Conservation (phyloP, 2,888 invertebrate species). For the Limnephilus lunatus region DNA sequence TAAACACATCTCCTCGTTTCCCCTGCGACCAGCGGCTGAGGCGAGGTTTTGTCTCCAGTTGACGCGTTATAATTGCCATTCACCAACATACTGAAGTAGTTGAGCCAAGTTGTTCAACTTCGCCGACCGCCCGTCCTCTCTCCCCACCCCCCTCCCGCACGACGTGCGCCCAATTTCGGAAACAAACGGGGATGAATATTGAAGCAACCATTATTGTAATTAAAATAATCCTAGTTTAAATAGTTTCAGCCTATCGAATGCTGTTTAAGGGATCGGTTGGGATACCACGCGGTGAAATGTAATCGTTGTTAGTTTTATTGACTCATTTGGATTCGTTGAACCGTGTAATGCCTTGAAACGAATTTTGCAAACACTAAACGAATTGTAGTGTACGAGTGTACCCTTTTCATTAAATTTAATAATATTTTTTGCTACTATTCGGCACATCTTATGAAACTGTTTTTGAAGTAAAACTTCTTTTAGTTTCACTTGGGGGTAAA, state of each 20-base stretch:
- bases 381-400: not conserved
- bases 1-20: not conserved
- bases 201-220: slow-evolving; percentile 46
- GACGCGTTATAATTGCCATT: slow-evolving; percentile 39
- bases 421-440: not conserved
- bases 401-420: not conserved
- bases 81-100: not conserved
- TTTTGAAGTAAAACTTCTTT: too few species aligned
- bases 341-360: not conserved
- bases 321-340: not conserved
- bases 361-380: not conserved
- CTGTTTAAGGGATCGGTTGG: not conserved
- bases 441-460: too few species aligned
- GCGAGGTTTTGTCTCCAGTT: not conserved
- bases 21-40: not conserved
- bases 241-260: not conserved
- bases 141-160: not conserved
- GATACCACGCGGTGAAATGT: not conserved
- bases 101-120: slow-evolving; percentile 16
- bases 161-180: slow-evolving; percentile 26
- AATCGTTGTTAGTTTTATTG: not conserved
- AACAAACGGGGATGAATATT: slow-evolving; percentile 48
- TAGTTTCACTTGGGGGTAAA: too few species aligned
- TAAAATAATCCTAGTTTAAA: slow-evolving; percentile 42
- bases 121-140: not conserved